Base-by-base conservation (phyloP, 2,113 vertebrate species). In the Osmerus mordax region DNA sequence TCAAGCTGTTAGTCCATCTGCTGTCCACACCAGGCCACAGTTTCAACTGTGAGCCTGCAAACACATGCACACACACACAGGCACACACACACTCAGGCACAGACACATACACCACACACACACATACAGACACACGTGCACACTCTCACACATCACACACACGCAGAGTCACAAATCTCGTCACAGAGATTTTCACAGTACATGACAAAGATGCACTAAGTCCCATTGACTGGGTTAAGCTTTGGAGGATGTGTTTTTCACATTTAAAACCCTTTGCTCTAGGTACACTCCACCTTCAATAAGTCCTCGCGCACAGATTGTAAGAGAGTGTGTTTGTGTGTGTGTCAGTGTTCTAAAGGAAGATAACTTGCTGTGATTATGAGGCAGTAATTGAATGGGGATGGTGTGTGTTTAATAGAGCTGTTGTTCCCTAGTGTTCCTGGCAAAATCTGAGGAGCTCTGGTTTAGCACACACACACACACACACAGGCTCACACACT, bases 341-440 rank as follows among this genome's bases (percentile, higher is more conserved):
- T 62, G 55, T 32, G 36, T 62, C 11, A 41, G 19, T 52, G 64
- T 47, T 3, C 81, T 80, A 80, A 87, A 80, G 73, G 80, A 78
- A 80, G 71, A 82, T 86, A 88, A 90, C 90, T 89, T 90, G 88
- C 89, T 75, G 88, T 90, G 89, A 91, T 91, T 90, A 91, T 89
- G 87, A 88, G 84, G 86, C 84, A 82, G 85, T 92, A 91, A 92
- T 91, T 91, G 90, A 92, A 91, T 83, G 88, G 90, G 84, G 88
- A 91, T 77, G 83, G 87, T 88, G 86, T 90, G 88, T 90, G 88
- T 89, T 91, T 90, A 91, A 92, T 91, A 89, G 88, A 90, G 88
- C 86, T 89, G 87, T 89, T 88, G 86, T 88, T 88, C 86, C 87
- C 86, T 80, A 84, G 88, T 87, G 87, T 87, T 89, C 78, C 79